Percentiles rank a stretch among this genome's conserved stretches.
phyloP scores from a whole-genome alignment of 2,888 invertebrate species.

The Mesorhabditis belari region DNA sequence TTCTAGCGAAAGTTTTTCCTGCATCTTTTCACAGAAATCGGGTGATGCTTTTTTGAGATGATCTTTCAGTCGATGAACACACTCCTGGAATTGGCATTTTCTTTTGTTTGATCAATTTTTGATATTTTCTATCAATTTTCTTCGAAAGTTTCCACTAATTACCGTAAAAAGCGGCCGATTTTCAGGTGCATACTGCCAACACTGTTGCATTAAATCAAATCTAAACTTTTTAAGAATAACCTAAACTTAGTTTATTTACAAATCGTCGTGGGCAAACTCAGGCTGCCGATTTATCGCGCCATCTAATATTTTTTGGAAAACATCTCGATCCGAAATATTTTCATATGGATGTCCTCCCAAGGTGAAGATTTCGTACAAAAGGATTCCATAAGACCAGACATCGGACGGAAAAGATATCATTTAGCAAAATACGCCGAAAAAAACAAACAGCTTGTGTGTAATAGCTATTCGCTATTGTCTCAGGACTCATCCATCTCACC shows the following conservation, averaged over 20 bases:
- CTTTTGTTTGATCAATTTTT: no score
- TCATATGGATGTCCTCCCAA: constrained; percentile 66
- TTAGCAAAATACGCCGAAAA: neutral
- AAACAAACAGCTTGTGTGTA: constrained; percentile 63
- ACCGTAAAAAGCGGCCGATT: constrained; percentile 70
- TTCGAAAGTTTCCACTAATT: constrained; percentile 42
- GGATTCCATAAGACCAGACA: constrained; percentile 60
- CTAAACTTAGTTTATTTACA: constrained; percentile 59
- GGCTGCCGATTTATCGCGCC: constrained; percentile 85
- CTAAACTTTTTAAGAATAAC: constrained; percentile 30
- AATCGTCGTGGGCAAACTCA: constrained; percentile 70
- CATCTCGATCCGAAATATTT: constrained; percentile 34
- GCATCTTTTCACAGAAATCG: neutral
- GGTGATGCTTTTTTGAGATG: constrained; percentile 13
- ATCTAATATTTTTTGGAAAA: constrained; percentile 61
- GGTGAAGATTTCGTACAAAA: constrained; percentile 61
- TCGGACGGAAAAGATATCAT: constrained; percentile 18
- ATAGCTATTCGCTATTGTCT: constrained; percentile 76
- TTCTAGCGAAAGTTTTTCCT: neutral
- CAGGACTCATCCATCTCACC: constrained; percentile 98
- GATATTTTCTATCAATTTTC: no score
- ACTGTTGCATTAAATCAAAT: constrained; percentile 74
- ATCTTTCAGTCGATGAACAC: constrained; percentile 11
- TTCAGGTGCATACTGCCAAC: constrained; percentile 76
- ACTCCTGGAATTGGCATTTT: constrained; percentile 6